Evolutionary conservation across 2,797 vertebrate genomes (phyloP).

Genomic region (Gallinago stenura): DNA sequence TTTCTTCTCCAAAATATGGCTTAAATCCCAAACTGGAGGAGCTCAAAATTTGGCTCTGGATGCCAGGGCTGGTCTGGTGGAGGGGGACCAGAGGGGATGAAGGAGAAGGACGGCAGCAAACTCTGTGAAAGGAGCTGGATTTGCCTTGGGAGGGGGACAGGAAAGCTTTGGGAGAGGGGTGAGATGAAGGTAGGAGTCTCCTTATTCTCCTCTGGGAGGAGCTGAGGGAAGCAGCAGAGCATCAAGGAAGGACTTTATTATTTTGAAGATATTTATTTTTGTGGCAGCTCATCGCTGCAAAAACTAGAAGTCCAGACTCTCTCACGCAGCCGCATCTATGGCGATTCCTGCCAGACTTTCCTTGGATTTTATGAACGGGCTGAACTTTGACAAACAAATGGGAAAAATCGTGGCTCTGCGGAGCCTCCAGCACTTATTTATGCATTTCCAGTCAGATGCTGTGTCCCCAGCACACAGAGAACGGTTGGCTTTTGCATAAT

Average conservation of each 20-base stretch:
- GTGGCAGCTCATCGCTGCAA: background rate
- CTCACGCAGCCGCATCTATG: background rate
- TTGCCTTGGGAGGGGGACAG: background rate
- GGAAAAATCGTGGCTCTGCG: background rate
- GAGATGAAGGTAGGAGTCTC: background rate
- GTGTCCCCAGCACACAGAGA: background rate
- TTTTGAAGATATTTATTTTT: background rate
- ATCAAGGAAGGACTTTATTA: rapidly evolving
- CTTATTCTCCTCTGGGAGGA: background rate
- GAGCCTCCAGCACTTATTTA: background rate
- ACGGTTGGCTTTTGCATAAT: background rate
- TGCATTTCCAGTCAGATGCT: background rate
- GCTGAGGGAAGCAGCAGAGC: background rate
- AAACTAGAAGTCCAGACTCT: background rate
- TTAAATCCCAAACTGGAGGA: background rate
- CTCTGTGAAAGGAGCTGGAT: background rate
- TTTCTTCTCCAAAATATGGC: rapidly evolving
- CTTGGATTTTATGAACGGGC: rapidly evolving
- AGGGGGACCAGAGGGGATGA: too few species aligned
- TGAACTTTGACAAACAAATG: background rate
- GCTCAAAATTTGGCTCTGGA: background rate
- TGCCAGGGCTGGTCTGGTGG: rapidly evolving
- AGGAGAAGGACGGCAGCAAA: background rate
- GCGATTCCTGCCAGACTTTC: background rate
- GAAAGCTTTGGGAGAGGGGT: background rate